A percentile compares a stretch with the other conserved stretches of the same genome.
Conservation (phyloP, 2,888 invertebrate species). For the Disparrhopalites patrizii region DNA sequence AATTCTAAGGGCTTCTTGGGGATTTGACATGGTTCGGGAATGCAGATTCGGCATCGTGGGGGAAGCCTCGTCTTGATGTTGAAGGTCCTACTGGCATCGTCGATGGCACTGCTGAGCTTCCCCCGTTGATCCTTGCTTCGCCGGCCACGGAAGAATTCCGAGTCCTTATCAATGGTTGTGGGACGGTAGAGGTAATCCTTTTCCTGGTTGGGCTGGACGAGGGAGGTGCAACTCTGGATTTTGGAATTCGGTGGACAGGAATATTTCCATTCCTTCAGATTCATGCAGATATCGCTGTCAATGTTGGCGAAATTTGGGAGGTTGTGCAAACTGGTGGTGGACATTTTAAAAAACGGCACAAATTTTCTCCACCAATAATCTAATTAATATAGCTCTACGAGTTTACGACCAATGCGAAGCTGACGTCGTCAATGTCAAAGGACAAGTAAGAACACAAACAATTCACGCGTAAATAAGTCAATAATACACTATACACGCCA, state of each 20-base stretch:
- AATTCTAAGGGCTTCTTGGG: conserved; percentile 15
- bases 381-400: too few species aligned
- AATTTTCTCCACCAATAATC: too few species aligned
- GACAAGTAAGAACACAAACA: too few species aligned
- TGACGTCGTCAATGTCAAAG: too few species aligned
- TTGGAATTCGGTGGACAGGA: background rate
- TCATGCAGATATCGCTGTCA: conserved; percentile 6
- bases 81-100: background rate
- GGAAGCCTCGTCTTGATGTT: conserved; percentile 7
- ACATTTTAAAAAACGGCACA: background rate
- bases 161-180: too few species aligned
- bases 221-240: conserved; percentile 4
- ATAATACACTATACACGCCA: too few species aligned
- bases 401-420: too few species aligned
- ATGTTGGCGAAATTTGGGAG: conserved; percentile 5
- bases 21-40: conserved; percentile 3
- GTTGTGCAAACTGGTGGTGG: background rate
- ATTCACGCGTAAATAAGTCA: too few species aligned
- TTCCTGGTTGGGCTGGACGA: background rate
- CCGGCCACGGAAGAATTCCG: too few species aligned
- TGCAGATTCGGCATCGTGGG: background rate
- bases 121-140: too few species aligned
- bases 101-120: too few species aligned
- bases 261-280: background rate
- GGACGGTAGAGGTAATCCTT: background rate